Conservation (phyloP, 2,797 vertebrate genomes). For the Hydrocynus forskahlii region DNA sequence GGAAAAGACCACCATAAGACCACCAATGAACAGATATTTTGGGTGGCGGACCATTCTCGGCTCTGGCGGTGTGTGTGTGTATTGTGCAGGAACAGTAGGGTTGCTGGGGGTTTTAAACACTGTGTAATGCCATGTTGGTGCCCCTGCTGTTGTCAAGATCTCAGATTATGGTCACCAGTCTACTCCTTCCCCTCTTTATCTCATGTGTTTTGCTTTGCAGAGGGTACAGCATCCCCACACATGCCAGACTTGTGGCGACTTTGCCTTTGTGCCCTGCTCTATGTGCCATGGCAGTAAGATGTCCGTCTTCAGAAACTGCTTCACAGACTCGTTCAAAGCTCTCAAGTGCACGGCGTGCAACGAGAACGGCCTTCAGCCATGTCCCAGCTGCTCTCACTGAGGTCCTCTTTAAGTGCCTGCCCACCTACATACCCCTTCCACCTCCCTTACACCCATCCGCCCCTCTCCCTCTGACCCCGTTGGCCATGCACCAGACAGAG, state of each 20-base stretch:
- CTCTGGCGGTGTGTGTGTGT: neutral
- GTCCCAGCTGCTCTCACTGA: constrained; percentile 85
- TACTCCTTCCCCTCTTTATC: neutral
- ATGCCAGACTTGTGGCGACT: constrained; percentile 93
- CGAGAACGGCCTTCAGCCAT: constrained; percentile 95
- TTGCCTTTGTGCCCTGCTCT: constrained; percentile 93
- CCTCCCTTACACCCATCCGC: neutral
- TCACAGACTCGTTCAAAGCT: constrained; percentile 98
- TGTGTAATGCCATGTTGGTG: neutral
- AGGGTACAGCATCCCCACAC: constrained; percentile 91
- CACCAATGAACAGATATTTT: neutral
- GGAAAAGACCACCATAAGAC: too few relatives aligned
- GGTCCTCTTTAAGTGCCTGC: constrained; percentile 70
- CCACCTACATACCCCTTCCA: constrained; percentile 11
- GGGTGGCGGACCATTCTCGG: neutral
- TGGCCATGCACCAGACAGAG: constrained; percentile 52
- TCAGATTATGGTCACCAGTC: neutral
- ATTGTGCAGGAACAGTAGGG: neutral
- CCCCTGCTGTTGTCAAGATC: neutral
- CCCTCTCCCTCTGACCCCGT: constrained; percentile 22
- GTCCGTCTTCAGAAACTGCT: constrained; percentile 97
- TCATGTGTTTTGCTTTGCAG: constrained; percentile 68
- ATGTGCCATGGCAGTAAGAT: constrained; percentile 99
- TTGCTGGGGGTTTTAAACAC: neutral
- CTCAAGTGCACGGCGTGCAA: constrained; percentile 98